Base-by-base conservation (phyloP, 2,113 vertebrate species). In the Xyrauchen texanus region DNA sequence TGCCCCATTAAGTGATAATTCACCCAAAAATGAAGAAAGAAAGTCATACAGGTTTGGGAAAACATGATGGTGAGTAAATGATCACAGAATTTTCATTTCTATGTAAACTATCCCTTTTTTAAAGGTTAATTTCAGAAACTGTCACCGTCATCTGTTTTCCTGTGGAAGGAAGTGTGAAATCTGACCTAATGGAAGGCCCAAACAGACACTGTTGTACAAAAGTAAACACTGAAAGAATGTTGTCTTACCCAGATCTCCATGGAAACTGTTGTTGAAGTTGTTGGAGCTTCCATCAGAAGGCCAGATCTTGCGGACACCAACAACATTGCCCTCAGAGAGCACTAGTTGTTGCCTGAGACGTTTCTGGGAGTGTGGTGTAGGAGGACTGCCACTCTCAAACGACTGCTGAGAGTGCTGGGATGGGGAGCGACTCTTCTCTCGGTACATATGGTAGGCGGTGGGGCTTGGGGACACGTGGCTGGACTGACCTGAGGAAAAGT, bases 401-500 rank as follows among this genome's bases (percentile, higher is more conserved):
- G 98, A 99, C 82, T 98, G 97, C 89, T 98, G 96, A 0, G 98
- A 99, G 87, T 97, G 96, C 87, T 98, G 97, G 0, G 97, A 99
- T 0, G 96, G 96, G 0, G 97, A 99, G 60, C 96, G 95, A 87
- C 96, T 98, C 88, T 98, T 96, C 70, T 97, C 95, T 68, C 95
- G 95, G 78, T 94, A 91, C 16, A 93, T 92, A 5, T 94, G 94
- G 81, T 94, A 97, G 78, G 94, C 95, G 0, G 95, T 92, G 78
- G 96, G 96, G 84, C 96, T 97, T 0, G 97, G 98, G 0, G 97
- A 99, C 4, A 98, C 95, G 0, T 97, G 96, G 85, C 97, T 96
- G 49, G 98, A 98, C 90, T 96, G 98, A 49, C 98, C 96, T 0
- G 98, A 99, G 42, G 97, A 99, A 88, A 97, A 96, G 87, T 99